phyloP scores from a whole-genome alignment of 2,113 vertebrate genomes.

The Fulmarus glacialis region DNA sequence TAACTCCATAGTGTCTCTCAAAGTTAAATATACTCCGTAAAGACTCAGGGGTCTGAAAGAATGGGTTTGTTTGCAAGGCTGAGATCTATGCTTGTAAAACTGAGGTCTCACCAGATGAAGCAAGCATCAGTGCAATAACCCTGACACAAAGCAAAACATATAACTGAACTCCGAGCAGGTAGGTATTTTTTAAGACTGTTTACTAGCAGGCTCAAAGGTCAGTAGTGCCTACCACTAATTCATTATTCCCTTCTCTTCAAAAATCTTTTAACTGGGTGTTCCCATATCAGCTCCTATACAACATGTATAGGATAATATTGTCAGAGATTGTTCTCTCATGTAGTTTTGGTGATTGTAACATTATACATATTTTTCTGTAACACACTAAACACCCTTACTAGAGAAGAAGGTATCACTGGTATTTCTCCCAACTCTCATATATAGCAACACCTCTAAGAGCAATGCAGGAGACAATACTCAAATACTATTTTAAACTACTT shows the following conservation, averaged over 20 bases:
- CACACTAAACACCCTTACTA: background rate
- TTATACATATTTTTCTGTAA: background rate
- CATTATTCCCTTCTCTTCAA: background rate
- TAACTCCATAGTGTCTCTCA: background rate
- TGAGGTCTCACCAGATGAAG: background rate
- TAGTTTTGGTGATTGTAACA: background rate
- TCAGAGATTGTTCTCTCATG: background rate
- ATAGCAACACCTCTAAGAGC: background rate
- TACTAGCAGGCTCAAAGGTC: background rate
- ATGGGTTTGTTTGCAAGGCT: background rate
- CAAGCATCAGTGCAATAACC: background rate
- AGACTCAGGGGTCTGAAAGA: background rate
- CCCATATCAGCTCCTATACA: background rate
- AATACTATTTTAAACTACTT: background rate
- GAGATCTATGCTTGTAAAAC: background rate
- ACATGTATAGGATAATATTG: background rate
- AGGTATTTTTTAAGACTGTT: background rate
- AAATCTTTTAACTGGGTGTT: background rate
- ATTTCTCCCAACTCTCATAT: background rate
- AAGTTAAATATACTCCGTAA: background rate
- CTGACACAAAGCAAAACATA: background rate
- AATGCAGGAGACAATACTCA: background rate
- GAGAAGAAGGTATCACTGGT: background rate
- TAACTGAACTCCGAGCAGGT: background rate
- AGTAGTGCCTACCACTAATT: background rate